These are phyloP conservation scores for Taxidea taxus DNA, from an alignment of 2,113 vertebrate genomes.

Conservation along the genomic window DNA sequence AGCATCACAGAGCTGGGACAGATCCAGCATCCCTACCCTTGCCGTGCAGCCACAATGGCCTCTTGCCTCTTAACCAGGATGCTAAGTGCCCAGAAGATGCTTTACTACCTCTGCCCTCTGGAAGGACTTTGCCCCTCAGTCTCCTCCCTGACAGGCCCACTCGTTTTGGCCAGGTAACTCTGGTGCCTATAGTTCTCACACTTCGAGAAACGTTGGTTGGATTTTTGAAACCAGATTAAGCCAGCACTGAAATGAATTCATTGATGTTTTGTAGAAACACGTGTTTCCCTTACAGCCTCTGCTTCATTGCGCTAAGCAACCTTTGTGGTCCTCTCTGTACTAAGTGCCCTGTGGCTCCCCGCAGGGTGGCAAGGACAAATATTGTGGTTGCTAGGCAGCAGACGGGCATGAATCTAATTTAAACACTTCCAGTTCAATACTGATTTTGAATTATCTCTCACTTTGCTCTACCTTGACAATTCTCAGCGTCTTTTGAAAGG, in stretches of 20 bases:
- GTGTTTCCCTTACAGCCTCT: not conserved
- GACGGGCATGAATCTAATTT: not conserved
- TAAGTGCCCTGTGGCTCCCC: not conserved
- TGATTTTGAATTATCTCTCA: not conserved
- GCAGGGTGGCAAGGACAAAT: not conserved
- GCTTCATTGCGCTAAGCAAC: not conserved
- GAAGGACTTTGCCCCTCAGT: not conserved
- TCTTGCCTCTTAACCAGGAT: not conserved
- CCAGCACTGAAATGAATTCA: not conserved
- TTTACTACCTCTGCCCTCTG: not conserved
- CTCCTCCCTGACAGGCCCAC: fast-evolving
- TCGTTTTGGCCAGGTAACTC: not conserved
- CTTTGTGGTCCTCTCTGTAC: not conserved
- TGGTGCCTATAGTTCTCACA: not conserved
- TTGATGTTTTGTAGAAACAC: not conserved
- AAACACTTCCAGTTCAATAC: not conserved
- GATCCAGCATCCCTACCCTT: not conserved
- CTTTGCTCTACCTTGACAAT: not conserved
- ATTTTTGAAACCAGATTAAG: not conserved
- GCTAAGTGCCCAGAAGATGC: not conserved
- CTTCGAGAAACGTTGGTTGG: not conserved
- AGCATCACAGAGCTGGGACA: not conserved
- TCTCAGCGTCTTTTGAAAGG: not conserved
- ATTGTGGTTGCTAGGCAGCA: conserved; percentile 37
- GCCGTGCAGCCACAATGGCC: fast-evolving